These are phyloP conservation scores for Chalcis sispes DNA, from an alignment of 2,888 invertebrate species.

Conservation along the genomic window DNA sequence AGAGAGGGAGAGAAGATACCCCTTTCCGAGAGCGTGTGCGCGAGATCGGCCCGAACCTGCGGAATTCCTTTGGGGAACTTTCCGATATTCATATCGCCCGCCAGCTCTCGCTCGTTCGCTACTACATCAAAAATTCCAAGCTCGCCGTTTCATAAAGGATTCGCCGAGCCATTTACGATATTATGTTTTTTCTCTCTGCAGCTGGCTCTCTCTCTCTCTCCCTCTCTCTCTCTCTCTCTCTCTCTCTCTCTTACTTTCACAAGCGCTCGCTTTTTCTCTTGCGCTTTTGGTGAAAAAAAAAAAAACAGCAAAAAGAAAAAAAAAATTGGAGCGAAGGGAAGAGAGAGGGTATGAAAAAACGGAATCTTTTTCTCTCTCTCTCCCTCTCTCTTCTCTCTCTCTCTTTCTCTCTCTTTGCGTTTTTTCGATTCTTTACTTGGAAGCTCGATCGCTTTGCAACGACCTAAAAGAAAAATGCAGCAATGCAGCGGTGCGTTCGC, in stretches of 20 bases:
- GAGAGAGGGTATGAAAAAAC: neutral
- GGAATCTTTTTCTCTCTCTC: neutral
- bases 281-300: neutral
- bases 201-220: constrained; percentile 12
- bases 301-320: constrained; percentile 3
- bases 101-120: constrained; percentile 57
- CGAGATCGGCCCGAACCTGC: constrained; percentile 63
- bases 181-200: constrained; percentile 63
- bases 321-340: neutral
- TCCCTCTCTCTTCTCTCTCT: constrained; percentile 20
- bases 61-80: constrained; percentile 74
- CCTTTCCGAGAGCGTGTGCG: constrained; percentile 42
- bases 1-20: constrained; percentile 39
- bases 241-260: neutral
- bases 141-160: constrained; percentile 73
- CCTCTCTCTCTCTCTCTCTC: neutral
- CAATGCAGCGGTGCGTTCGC: constrained; percentile 3
- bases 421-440: neutral
- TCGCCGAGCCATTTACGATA: constrained; percentile 73
- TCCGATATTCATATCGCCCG: constrained; percentile 73
- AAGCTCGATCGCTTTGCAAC: constrained; percentile 8
- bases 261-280: too few species aligned
- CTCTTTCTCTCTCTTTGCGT: neutral
- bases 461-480: constrained; percentile 15
- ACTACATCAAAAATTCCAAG: constrained; percentile 74